phyloP scores from a whole-genome alignment of 1,140 invertebrate species.

The Samia ricini region DNA sequence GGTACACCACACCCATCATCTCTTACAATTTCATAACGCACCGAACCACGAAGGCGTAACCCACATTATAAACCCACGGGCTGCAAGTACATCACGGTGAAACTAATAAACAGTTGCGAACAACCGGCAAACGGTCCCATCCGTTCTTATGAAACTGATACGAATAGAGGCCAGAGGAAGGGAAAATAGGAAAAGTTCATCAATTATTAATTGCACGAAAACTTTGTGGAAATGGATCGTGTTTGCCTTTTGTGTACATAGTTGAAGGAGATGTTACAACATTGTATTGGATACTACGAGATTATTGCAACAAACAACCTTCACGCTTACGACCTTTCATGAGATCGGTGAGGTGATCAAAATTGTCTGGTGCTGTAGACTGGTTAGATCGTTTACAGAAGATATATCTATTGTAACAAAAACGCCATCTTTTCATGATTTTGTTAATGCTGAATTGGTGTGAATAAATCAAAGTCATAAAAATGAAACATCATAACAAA shows the following conservation, averaged over 20 bases:
- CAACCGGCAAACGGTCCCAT: background rate
- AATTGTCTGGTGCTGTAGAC: no score
- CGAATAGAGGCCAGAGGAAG: background rate
- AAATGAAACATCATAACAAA: no score
- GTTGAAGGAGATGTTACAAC: no score
- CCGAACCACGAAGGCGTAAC: background rate
- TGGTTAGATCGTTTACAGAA: no score
- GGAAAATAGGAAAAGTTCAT: background rate
- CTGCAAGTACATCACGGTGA: background rate
- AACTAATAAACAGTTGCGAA: background rate
- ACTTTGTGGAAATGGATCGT: background rate
- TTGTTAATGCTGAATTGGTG: no score
- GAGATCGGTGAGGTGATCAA: background rate
- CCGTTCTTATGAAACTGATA: conserved; percentile 3
- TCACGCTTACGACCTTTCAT: background rate
- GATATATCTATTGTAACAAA: no score
- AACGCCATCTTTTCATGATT: no score
- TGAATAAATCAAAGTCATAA: no score
- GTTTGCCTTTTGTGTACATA: no score
- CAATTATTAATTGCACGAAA: background rate
- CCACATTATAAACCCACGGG: background rate
- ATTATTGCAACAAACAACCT: background rate
- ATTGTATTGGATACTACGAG: background rate
- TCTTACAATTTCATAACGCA: background rate
- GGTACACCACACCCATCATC: background rate